Evolutionary conservation across 2,888 invertebrate species (phyloP), one percentile per base, ranked within the genome.

Genomic region (Eupelmus urozonus): DNA sequence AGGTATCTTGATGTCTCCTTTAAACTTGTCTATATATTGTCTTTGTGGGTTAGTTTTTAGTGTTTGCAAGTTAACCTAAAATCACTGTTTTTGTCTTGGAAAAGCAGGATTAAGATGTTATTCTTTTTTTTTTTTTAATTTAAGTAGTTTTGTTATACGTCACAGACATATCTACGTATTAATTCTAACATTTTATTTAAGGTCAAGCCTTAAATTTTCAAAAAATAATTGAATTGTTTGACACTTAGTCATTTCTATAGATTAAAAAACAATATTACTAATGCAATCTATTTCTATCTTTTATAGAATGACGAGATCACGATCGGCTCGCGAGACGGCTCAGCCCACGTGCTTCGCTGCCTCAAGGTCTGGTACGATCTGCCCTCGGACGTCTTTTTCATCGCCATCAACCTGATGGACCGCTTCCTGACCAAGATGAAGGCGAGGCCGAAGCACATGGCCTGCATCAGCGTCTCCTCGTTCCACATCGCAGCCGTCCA

Each of bases 331-430:
- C 92, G 96, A 57, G 95, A 96, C 90, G 95, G 94, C 82, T 95
- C 96, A 20, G 95, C 95, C 0, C 95, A 95, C 89, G 94, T 95
- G 83, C 91, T 96, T 84, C 93, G 96, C 82, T 96, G 95, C 88
- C 92, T 96, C 82, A 96, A 96, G 90, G 94, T 95, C 85, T 96
- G 96, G 95, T 96, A 94, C 90, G 96, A 96, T 87, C 90, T 96
- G 85, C 95, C 96, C 13, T 93, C 94, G 16, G 94, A 95, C 84
- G 94, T 95, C 11, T 93, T 96, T 84, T 94, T 96, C 89, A 92
- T 93, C 81, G 95, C 96, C 81, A 93, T 95, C 89, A 95, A 94
- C 89, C 90, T 95, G 85, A 94, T 96, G 87, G 96, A 96, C 90
- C 92, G 95, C 82, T 96, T 96, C 90, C 91, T 96, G 78, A 94